Percentiles rank a stretch among this genome's conserved stretches.
These are phyloP conservation scores for Melipona beecheii DNA, from an alignment of 2,888 invertebrate species.

Conservation along the genomic window DNA sequence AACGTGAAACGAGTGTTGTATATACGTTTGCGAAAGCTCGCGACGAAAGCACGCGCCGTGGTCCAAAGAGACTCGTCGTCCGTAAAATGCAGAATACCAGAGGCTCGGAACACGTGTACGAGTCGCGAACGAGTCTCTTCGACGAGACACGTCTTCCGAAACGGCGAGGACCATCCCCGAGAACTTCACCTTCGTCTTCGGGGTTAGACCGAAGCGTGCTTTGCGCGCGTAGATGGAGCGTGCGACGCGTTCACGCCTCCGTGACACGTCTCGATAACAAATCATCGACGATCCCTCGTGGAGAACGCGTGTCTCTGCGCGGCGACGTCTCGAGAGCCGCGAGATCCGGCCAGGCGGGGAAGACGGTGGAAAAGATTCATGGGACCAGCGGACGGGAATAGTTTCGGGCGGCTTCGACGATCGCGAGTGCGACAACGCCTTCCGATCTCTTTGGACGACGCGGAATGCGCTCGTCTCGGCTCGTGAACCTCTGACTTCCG, in stretches of 20 bases:
- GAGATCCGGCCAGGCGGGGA: neutral
- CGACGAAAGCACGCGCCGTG: constrained; percentile 17
- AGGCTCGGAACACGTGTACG: constrained; percentile 62
- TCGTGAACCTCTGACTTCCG: constrained; percentile 51
- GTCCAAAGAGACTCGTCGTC: constrained; percentile 8
- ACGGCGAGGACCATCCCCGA: constrained; percentile 3
- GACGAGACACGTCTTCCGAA: constrained; percentile 15
- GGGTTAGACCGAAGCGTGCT: constrained; percentile 15
- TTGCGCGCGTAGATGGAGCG: constrained; percentile 69
- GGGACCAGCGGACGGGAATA: constrained; percentile 69
- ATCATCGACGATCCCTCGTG: constrained; percentile 73
- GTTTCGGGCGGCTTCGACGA: constrained; percentile 63
- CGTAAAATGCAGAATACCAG: constrained; percentile 14
- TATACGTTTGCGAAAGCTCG: neutral
- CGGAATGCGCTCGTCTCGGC: constrained; percentile 65
- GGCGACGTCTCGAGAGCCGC: constrained; percentile 34
- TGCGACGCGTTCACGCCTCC: constrained; percentile 71
- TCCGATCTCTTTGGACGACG: constrained; percentile 38
- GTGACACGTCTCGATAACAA: constrained; percentile 79
- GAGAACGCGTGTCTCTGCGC: constrained; percentile 8
- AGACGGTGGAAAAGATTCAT: constrained; percentile 68
- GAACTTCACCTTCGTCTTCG: constrained; percentile 10
- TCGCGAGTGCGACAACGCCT: constrained; percentile 55
- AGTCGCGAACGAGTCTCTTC: constrained; percentile 43
- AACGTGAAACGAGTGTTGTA: constrained; percentile 4